Base-by-base conservation (phyloP, 2,888 invertebrate genomes). In the Dermolepida albohirtum region DNA sequence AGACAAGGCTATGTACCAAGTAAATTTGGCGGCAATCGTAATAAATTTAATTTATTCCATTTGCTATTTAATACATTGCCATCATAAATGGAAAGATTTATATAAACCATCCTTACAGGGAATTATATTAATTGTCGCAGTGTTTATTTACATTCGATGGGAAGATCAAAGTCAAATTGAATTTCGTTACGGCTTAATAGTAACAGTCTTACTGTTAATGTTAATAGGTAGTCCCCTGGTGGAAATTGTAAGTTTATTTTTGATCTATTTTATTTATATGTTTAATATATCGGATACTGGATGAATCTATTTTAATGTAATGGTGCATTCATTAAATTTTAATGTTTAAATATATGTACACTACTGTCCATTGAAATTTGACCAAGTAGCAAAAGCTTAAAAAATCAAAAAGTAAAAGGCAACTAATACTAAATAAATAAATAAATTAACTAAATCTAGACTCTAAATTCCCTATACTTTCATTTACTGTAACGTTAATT, bases 1-100 rank as follows among this genome's bases (percentile, higher is more conserved):
- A 50, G 95, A 96, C 78, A 82, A 86, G 72, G 89, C 89, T 0
- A 93, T 94, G 90, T 89, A 93, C 52, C 87, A 87, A 77, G 92
- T 94, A 16, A 96, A 95, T 82, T 78, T 91, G 55, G 88, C 90
- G 76, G 95, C 94, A 70, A 84, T 92, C 69, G 82, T 87, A 0
- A 83, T 93, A 59, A 95, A 92, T 80, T 78, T 88, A 1, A 69
- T 88, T 2, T 96, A 94, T 79, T 81, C 89, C 67, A 71, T 85
- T 70, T 83, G 91, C 64, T 96, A 88, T 83, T 92, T 89, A 79
- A 78, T 86, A 63, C 93, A 89, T 77, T 84, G 91, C 0, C 81
- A 82, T 75, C 85, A 86, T 64, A 88, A 87, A 78, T 73, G 70
- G 57, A 77, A 80, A 0, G 82, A 84, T 62, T 84, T 89, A 1